Conservation (phyloP, 2,113 vertebrate genomes). For the Ammospiza nelsoni region DNA sequence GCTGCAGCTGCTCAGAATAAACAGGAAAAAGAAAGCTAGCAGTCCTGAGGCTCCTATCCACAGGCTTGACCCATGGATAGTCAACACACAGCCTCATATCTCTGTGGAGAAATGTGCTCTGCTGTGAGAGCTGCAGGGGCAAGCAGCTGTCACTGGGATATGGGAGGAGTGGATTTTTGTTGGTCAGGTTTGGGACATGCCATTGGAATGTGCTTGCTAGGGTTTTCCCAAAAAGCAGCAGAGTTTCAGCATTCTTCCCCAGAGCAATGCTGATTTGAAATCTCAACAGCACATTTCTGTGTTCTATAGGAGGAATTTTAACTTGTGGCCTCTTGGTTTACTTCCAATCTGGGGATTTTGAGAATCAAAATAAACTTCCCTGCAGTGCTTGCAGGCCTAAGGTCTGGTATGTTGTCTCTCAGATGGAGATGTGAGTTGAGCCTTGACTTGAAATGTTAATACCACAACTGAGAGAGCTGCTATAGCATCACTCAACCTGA, state of each 20-base stretch:
- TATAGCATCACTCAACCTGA: not conserved
- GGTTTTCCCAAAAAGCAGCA: not conserved
- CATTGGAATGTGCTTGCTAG: not conserved
- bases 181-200: not conserved
- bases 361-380: not conserved
- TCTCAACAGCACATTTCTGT: not conserved
- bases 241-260: not conserved
- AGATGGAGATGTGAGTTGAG: not conserved
- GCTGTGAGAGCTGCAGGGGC: not conserved
- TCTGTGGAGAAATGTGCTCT: not conserved
- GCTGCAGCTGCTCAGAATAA: not conserved
- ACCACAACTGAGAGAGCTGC: slow-evolving; percentile 18
- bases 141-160: not conserved
- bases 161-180: not conserved
- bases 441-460: slow-evolving; percentile 35
- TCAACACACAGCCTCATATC: too few species aligned
- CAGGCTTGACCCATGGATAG: not conserved
- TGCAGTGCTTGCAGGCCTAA: not conserved
- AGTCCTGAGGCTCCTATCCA: not conserved
- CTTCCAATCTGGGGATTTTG: not conserved
- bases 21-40: not conserved
- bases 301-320: not conserved
- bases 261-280: not conserved
- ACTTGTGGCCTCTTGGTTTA: not conserved
- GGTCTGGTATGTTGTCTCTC: not conserved